phyloP scores from a whole-genome alignment of 2,888 invertebrate genomes.

The Amiota communis region DNA sequence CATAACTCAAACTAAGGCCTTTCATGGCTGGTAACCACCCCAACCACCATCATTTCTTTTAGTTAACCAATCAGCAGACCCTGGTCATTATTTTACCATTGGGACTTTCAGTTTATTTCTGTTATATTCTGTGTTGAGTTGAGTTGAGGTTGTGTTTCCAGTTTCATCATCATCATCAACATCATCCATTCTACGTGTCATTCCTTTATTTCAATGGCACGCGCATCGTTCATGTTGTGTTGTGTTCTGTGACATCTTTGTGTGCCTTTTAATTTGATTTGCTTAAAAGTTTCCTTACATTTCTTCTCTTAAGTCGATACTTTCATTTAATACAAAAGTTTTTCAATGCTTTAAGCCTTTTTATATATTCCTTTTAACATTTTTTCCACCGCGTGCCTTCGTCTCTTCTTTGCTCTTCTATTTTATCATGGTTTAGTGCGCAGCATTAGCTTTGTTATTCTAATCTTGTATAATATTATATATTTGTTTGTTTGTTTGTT shows the following conservation, averaged over 20 bases:
- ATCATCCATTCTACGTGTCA: neutral
- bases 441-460: constrained; percentile 3
- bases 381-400: no score
- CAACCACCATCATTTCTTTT: neutral
- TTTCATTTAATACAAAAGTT: no score
- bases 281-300: neutral
- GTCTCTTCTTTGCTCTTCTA: neutral
- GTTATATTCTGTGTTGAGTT: neutral
- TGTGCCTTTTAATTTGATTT: constrained; percentile 19
- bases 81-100: constrained; percentile 21
- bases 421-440: neutral
- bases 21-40: neutral
- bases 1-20: no score
- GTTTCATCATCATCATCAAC: neutral
- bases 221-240: neutral
- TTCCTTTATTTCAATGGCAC: no score
- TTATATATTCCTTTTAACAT: neutral
- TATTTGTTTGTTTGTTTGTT: no score
- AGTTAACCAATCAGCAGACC: constrained; percentile 15
- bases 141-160: neutral
- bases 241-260: neutral
- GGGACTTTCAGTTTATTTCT: constrained; percentile 1
- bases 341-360: neutral
- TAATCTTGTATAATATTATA: constrained; percentile 10
- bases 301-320: neutral